Evolutionary conservation across 2,113 vertebrate genomes (phyloP), one percentile per base, ranked within the genome.

Genomic region (Hyaena hyaena): DNA sequence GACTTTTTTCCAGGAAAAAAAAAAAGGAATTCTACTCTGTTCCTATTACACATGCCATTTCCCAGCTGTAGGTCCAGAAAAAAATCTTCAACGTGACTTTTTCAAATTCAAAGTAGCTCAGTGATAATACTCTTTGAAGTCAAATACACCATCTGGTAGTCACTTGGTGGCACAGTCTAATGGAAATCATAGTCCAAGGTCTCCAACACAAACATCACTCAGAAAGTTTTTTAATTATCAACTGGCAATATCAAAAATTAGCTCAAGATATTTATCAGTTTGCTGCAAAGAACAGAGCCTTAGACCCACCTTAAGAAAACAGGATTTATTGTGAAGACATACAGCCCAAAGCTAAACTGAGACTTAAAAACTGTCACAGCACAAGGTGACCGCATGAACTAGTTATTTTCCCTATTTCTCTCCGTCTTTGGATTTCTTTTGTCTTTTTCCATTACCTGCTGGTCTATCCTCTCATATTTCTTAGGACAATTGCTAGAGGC

Each of bases 231-330:
- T 97, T 33, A 84, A 84, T 76, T 23, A 80, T 68, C 76, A 77
- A 76, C 26, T 63, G 31, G 16, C 10, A 68, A 91, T 55, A 77
- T 66, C 35, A 85, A 92, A 91, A 74, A 63, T 66, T 69, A 77
- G 80, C 50, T 95, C 16, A 79, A 68, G 77, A 76, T 80, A 39
- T 45, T 96, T 83, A 96, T 19, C 33, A 79, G 21, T 93, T 92
- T 74, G 28, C 16, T 92, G 21, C 33, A 88, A 58, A 84, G 31
- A 93, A 88, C 5, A 35, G 35, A 95, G 10, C 58, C 5, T 93
- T 35, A 85, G 7, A 53, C 48, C n/a, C 84, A 93, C 35, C 21
- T 86, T 95, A 73, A 35, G 43, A 45, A 98, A 95, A 79, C 7
- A 94, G 5, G 11, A 82, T 83, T 73, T 82, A 45, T 79, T 61